A percentile compares a stretch with the other conserved stretches of the same genome.
phyloP scores from a whole-genome alignment of 2,113 vertebrate species.

The Myodes glareolus region DNA sequence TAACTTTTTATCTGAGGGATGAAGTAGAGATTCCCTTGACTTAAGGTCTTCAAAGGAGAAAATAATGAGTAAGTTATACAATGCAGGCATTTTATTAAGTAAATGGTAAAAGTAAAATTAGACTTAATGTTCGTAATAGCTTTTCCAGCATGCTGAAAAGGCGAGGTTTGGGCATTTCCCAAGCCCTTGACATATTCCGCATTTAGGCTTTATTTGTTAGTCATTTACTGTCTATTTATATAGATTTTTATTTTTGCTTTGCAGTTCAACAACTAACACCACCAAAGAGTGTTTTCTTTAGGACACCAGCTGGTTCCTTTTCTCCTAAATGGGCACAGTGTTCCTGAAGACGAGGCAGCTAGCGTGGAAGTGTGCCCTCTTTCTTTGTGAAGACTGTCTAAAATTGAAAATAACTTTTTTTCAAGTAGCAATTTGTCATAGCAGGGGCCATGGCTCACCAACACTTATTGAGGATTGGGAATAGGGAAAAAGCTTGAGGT shows the following conservation, averaged over 20 bases:
- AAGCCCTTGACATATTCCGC: not conserved
- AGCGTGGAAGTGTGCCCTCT: slow-evolving; percentile 37
- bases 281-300: slow-evolving; percentile 39
- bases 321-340: not conserved
- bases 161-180: slow-evolving; percentile 23
- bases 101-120: slow-evolving; percentile 61
- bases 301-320: slow-evolving; percentile 61
- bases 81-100: slow-evolving; percentile 22
- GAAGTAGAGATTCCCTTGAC: slow-evolving; percentile 41
- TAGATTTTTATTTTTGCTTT: slow-evolving; percentile 56
- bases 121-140: not conserved
- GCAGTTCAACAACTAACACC: not conserved
- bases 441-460: not conserved
- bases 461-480: not conserved
- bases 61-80: not conserved
- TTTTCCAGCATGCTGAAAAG: slow-evolving; percentile 8
- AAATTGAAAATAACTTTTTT: slow-evolving; percentile 52
- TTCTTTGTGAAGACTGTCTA: slow-evolving; percentile 51
- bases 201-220: slow-evolving; percentile 48
- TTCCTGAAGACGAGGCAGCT: slow-evolving; percentile 21
- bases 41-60: not conserved
- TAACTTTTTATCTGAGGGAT: not conserved
- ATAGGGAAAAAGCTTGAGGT: not conserved
- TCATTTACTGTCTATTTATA: slow-evolving; percentile 59
- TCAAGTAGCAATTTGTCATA: slow-evolving; percentile 60